phyloP scores from a whole-genome alignment of 2,888 invertebrate species.

The Sarcophaga caerulescens region DNA sequence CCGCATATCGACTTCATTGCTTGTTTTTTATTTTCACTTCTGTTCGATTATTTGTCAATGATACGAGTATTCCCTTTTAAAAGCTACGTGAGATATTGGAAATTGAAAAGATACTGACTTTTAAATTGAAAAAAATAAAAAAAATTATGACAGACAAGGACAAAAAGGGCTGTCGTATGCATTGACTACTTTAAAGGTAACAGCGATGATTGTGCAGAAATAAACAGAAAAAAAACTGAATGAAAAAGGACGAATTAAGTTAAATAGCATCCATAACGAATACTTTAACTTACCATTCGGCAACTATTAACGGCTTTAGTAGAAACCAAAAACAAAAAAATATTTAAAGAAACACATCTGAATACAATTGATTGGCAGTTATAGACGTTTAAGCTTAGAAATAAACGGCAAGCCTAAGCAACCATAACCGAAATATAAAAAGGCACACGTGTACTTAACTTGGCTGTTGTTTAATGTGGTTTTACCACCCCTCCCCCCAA shows the following conservation, averaged over 20 bases:
- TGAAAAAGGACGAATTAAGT: too few species aligned
- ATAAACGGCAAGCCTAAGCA: slow-evolving; percentile 57
- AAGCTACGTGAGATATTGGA: background rate
- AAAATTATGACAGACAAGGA: background rate
- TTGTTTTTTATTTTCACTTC: background rate
- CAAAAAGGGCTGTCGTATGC: background rate
- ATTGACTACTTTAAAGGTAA: background rate
- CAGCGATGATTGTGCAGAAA: slow-evolving; percentile 42
- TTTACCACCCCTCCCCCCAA: background rate
- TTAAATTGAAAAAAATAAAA: slow-evolving; percentile 7
- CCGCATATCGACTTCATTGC: slow-evolving; percentile 12
- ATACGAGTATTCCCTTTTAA: background rate
- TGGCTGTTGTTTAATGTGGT: background rate
- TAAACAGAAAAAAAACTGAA: background rate
- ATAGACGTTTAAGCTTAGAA: background rate
- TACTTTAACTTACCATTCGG: background rate
- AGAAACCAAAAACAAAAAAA: background rate
- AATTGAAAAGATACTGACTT: background rate
- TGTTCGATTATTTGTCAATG: background rate
- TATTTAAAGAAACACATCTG: background rate
- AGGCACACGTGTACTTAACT: slow-evolving; percentile 57
- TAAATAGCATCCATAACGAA: too few species aligned
- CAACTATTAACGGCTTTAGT: slow-evolving; percentile 49
- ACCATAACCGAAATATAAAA: slow-evolving; percentile 55
- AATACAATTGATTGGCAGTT: background rate